Base-by-base conservation (phyloP, 2,888 invertebrate species). In the Hypomecis punctinalis region DNA sequence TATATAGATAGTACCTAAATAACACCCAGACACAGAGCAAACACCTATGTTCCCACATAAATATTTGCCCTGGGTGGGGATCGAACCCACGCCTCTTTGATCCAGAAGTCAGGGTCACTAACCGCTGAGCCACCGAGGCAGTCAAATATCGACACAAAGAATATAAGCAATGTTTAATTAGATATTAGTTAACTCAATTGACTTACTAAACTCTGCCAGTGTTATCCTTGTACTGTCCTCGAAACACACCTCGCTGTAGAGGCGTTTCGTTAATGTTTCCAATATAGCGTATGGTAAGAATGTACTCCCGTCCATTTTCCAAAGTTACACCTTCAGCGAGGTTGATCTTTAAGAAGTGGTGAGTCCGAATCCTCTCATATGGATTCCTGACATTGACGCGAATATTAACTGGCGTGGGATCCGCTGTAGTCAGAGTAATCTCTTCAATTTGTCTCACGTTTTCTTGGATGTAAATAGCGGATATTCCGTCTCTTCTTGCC, bases 201-300 rank as follows among this genome's bases (percentile, higher is more conserved):
- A 68, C 91, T 87, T 68, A 93, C 92, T 85, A 89, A 33, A 74
- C 42, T 58, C 65, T 78, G 6, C 88, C 88, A 68, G 79, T 75
- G 9, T 68, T 70, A 11, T 82, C 89, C 35, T 43, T 81, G 45
- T 91, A 89, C 57, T 81, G 87, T 35, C 93, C 92, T 78, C 93
- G 83, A 46, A 93, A 93, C 1, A 93, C 84, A 5, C 92, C 92
- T 80, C 92, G 78, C 0, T 87, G 87, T 0, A 93, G 70, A 8
- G 93, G 93, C 9, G 91, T 90, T 67, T 90, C 91, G 68, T 93
- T 92, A 6, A 92, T 92, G 59, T 90, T 89, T 5, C 93, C 93
- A 4, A 91, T 64, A 55, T 92, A 93, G 0, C 42, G 54, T 2
- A 93, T 78, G 5, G 70, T 80, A 5, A 92, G 58, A 2, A 65